Conservation (phyloP, 2,797 vertebrate genomes). For the Sylvilagus floridanus region DNA sequence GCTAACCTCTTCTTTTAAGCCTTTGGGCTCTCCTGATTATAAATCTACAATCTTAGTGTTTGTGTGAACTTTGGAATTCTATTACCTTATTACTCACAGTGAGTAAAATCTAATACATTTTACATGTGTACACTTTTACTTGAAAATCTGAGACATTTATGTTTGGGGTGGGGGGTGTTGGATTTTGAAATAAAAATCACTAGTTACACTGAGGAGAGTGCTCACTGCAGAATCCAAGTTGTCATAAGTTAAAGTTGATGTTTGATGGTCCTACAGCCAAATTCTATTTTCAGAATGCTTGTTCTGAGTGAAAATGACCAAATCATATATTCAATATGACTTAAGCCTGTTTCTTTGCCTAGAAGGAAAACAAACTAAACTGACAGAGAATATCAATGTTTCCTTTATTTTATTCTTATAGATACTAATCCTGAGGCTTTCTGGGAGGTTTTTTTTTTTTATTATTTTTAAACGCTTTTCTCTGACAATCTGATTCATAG, state of each 20-base stretch:
- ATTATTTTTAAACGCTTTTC: not conserved
- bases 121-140: not conserved
- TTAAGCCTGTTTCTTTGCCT: not conserved
- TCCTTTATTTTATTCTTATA: constrained; percentile 20
- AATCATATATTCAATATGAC: constrained; percentile 23
- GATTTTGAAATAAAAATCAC: constrained; percentile 43
- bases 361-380: not conserved
- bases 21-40: not conserved
- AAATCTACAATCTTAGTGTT: not conserved
- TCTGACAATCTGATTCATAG: constrained; percentile 46
- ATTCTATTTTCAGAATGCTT: constrained; percentile 44
- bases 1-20: not conserved
- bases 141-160: not conserved
- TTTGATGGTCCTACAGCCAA: not conserved
- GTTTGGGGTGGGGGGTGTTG: not conserved
- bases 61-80: not conserved
- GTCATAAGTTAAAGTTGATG: constrained; percentile 10
- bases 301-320: constrained; percentile 1
- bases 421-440: constrained; percentile 26
- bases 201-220: constrained; percentile 2
- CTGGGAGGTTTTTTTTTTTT: not conserved
- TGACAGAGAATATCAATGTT: constrained; percentile 19
- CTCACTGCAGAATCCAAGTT: constrained; percentile 17
- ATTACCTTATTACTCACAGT: not conserved
- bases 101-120: constrained; percentile 7